Base-by-base conservation (phyloP, 1,140 invertebrate species). In the Trigoniulus corallinus region DNA sequence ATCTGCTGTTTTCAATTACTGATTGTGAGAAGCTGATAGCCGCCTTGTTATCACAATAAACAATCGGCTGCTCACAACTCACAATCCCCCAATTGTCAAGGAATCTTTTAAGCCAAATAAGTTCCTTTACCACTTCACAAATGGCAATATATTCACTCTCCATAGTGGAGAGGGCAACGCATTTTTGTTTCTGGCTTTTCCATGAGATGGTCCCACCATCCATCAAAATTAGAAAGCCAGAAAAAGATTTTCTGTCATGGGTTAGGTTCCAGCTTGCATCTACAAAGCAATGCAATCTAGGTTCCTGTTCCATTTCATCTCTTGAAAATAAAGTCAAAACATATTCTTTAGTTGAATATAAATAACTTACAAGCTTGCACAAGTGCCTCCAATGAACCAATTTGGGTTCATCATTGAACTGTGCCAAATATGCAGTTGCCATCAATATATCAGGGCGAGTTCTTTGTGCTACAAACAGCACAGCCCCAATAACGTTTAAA, bases 171-270 rank as follows among this genome's bases (percentile, higher is more conserved):
- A 51, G 21, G 21, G 49, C 49, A 18, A 45, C 42, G 4, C 10
- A 20, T n/a, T 20, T n/a, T 23, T 51, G 49, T 45, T 51, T 51
- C 26, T 45, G 7, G 41, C 22, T 51, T 27, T 42, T 51, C 49
- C 49, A 51, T 4, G 18, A 24, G 12, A 51, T 45, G 3, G 27
- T 7, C 21, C 29, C n/a, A 18, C 27, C 7, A 7, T 25, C 49
- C 4, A 45, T n/a, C 23, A 24, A 46, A 15, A 26, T 23, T 23
- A 27, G 7, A 27, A 34, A 51, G 7, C 39, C 49, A 45, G 22
- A 12, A 45, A 23, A 51, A n/a, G 49, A 51, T 45, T 34, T 51
- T n/a, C 18, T 13, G 27, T 51, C 41, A 46, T 48, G 29, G 29
- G 29, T 34, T 34, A 34, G 29, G 29, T 34, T 34, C 29, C 29